Evolutionary conservation across 1,140 invertebrate species (phyloP), one percentile per base, ranked within the genome.

Genomic region (Aphaenogaster rudis): DNA sequence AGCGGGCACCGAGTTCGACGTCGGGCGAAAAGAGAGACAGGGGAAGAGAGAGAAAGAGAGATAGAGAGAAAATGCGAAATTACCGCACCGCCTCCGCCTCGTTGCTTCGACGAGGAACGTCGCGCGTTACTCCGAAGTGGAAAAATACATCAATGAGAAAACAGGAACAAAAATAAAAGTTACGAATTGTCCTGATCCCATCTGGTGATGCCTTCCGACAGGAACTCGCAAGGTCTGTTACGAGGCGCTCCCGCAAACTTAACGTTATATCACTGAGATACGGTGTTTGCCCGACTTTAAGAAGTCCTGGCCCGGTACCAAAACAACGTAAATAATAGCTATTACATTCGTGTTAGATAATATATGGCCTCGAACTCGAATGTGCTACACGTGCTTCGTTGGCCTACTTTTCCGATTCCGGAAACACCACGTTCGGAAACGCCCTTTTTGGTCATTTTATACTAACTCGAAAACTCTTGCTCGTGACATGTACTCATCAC

Each of bases 311-410:
- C 76, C 74, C 89, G 77, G 42, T 76, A 86, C 64, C 90, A 86
- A 66, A 88, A 66, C 80, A 61, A 88, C 78, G 82, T 91, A 91
- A 91, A 86, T 90, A 90, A 88, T 86, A 81, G 67, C 77, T 86
- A 86, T 90, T 86, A 88, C 86, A 91, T 90, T 52, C 81, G 61
- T 39, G 81, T 91, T 91, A 86, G 33, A 82, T 74, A 91, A 91
- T 66, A 17, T 17, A 52, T 71, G 77, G 48, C 89, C 89, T 91
- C 89, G 90, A 91, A 90, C 64, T 78, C 90, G 87, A 86, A 72
- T 54, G 54, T 64, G 52, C 64, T 85, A 69, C 88, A 88, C 80
- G 89, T 85, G 89, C 69, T 86, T 33, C 7, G 59, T 72, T 90
- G 89, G 17, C 88, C 89, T 59, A 90, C 74, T 93, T 94, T 77